Evolutionary conservation across 2,113 vertebrate genomes (phyloP), one percentile per base, ranked within the genome.

Genomic region (Pholis gunnellus): DNA sequence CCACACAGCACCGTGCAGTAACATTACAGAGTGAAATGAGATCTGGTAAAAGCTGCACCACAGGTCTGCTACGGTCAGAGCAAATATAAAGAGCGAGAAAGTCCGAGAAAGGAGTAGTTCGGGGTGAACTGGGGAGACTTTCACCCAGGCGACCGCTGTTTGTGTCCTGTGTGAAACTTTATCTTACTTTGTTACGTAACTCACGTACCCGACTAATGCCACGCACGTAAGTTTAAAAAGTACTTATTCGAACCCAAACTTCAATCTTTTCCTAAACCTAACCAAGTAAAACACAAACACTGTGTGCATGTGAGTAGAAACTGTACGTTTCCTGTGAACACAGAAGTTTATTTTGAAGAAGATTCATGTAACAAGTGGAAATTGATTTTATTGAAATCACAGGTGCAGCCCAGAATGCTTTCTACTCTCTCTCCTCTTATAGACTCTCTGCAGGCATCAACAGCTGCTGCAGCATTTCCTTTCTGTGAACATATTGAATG

Each of bases 331-430:
- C 14, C 44, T 46, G 44, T 46, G 44, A 46, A 40, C 38, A 38
- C 38, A 38, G 38, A 29, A 29, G 9, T 40, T 40, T 40, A 40
- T 10, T 40, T 40, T 40, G 40, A 42, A 42, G 13, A 44, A 14
- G 11, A 44, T 44, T 44, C 42, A 44, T 46, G 13, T 44, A 44
- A 44, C 14, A 15, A 44, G 42, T 46, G 44, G 44, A 46, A 46
- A 15, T 15, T 2, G 13, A 15, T 46, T 84, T 82, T 71, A 88
- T 78, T 73, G 84, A 78, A 85, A 84, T 87, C 61, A 27, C 82
- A 89, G 87, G 80, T 88, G 81, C 9, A 81, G 18, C 13, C n/a
- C 22, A 64, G 31, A 71, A 72, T 78, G 59, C 40, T 75, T 72
- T 76, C 36, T 59, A 27, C 59, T 52, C 25, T 71, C 54, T 75